Conservation (phyloP, 2,113 vertebrate genomes). For the Leucopternis melanops region DNA sequence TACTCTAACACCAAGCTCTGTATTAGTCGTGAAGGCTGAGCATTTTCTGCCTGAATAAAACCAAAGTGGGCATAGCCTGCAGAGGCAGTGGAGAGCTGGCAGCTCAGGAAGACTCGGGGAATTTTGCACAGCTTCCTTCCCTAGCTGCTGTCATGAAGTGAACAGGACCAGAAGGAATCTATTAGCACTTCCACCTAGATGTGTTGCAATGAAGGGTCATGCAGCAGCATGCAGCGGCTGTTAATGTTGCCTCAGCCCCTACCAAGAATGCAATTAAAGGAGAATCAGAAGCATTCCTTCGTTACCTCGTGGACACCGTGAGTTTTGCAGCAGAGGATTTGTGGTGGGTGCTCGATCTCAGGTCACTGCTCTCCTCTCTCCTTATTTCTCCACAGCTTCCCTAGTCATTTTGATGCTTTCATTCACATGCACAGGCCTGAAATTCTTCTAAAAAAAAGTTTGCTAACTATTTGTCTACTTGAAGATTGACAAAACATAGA, state of each 20-base stretch:
- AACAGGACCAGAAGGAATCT: conserved; percentile 29
- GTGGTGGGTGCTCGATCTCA: background rate
- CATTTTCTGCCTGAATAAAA: background rate
- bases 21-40: background rate
- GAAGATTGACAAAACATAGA: background rate
- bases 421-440: fast-evolving
- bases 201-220: conserved; percentile 22
- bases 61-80: background rate
- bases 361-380: background rate
- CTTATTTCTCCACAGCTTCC: background rate
- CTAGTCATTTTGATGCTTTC: fast-evolving
- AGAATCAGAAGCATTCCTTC: background rate
- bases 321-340: background rate
- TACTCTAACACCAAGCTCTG: background rate
- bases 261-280: conserved; percentile 21
- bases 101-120: background rate
- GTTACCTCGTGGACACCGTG: background rate
- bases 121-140: background rate
- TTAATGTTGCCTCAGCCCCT: background rate
- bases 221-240: conserved; percentile 24
- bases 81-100: conserved; percentile 40
- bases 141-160: background rate
- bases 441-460: background rate
- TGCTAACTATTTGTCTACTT: background rate
- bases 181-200: conserved; percentile 16